Evolutionary conservation across 2,797 vertebrate genomes (phyloP).

Genomic region (Pyrocephalus nanus): DNA sequence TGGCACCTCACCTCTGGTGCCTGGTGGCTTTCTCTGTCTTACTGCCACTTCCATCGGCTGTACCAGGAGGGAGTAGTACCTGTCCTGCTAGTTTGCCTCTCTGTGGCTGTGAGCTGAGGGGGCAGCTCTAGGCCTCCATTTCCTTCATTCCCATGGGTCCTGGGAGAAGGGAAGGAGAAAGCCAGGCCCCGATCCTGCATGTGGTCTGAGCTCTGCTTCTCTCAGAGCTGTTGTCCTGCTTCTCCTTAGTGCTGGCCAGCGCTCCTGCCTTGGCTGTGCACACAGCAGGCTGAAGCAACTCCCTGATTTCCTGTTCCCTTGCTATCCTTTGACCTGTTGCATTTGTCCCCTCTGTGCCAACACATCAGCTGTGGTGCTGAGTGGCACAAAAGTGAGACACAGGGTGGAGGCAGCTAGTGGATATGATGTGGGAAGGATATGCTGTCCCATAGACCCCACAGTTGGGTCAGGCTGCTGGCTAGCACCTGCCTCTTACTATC

Average conservation of each 20-base stretch:
- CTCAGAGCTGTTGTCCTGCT: background rate
- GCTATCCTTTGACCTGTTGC: background rate
- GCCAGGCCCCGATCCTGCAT: background rate
- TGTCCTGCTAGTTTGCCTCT: background rate
- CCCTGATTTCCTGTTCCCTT: background rate
- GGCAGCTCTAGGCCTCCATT: background rate
- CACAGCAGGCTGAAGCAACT: background rate
- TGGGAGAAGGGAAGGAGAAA: background rate
- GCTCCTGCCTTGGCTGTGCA: background rate
- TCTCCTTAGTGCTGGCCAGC: background rate
- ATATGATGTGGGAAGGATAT: background rate
- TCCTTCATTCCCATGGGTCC: background rate
- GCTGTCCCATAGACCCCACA: background rate
- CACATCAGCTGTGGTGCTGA: rapidly evolving
- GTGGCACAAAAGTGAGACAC: background rate
- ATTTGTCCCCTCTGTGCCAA: background rate
- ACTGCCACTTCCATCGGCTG: background rate
- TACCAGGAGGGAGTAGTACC: background rate
- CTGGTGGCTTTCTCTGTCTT: background rate
- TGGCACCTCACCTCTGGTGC: background rate
- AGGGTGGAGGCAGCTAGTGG: background rate
- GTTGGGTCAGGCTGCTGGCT: background rate
- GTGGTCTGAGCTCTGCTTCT: background rate
- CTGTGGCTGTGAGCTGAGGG: background rate
- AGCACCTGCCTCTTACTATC: background rate